Conservation (phyloP, 2,797 vertebrate species). For the Enteromius anoplus region DNA sequence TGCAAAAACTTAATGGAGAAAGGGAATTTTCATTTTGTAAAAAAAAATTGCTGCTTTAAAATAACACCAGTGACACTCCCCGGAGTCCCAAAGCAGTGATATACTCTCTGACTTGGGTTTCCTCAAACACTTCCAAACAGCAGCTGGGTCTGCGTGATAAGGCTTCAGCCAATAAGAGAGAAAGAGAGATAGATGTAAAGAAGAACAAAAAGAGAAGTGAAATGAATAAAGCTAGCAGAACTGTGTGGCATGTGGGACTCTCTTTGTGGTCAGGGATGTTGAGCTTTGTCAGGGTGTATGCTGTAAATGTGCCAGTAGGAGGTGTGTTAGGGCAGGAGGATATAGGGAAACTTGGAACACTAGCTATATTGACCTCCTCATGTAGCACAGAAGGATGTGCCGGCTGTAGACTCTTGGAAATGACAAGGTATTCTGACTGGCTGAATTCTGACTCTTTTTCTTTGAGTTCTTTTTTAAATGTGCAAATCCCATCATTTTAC, state of each 20-base stretch:
- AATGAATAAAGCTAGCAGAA: background rate
- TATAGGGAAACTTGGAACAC: background rate
- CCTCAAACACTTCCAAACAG: background rate
- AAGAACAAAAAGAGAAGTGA: slow-evolving; percentile 1
- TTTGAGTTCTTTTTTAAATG: background rate
- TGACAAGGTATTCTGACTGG: slow-evolving; percentile 30
- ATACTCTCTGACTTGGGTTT: slow-evolving; percentile 16
- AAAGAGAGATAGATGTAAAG: background rate
- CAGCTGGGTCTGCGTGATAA: slow-evolving; percentile 36
- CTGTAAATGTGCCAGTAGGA: slow-evolving; percentile 43
- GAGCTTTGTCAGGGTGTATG: slow-evolving; percentile 1
- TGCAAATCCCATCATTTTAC: too few relatives aligned
- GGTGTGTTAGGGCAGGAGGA: background rate
- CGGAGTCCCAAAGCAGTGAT: background rate
- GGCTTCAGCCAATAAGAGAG: background rate
- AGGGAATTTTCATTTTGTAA: slow-evolving; percentile 13
- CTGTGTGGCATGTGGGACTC: background rate
- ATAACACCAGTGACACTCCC: slow-evolving; percentile 7
- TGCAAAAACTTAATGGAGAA: slow-evolving; percentile 5
- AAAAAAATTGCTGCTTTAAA: background rate
- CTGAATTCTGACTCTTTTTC: background rate
- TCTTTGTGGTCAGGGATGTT: background rate
- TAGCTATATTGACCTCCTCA: slow-evolving; percentile 24
- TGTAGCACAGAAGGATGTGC: slow-evolving; percentile 29
- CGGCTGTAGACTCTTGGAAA: slow-evolving; percentile 36